These are phyloP conservation scores for Aphidius colemani DNA, from an alignment of 2,888 invertebrate species.

Conservation along the genomic window DNA sequence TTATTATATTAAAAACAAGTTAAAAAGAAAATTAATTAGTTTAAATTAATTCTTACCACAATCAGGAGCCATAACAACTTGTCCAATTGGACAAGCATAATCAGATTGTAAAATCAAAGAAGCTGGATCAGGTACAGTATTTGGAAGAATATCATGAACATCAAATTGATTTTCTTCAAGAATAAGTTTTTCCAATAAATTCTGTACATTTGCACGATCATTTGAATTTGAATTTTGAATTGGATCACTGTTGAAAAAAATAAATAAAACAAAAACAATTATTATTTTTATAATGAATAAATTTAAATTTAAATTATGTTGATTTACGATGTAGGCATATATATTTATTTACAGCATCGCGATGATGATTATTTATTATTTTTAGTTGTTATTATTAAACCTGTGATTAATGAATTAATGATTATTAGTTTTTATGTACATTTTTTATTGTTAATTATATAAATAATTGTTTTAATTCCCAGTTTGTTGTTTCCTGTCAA, in stretches of 20 bases:
- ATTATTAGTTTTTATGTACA: not conserved
- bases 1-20: not conserved
- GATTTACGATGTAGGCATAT: conserved; percentile 5
- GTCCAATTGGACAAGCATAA: conserved; percentile 90
- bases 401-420: conserved; percentile 23
- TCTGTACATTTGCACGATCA: conserved; percentile 82
- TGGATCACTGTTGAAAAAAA: conserved; percentile 74
- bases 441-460: not conserved
- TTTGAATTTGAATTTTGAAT: conserved; percentile 85
- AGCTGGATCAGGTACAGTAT: conserved; percentile 92
- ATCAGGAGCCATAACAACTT: conserved; percentile 91
- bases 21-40: not conserved
- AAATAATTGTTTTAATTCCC: too few species aligned
- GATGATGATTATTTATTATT: conserved; percentile 20
- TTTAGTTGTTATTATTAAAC: conserved; percentile 6
- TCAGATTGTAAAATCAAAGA: conserved; percentile 85
- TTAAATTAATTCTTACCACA: conserved; percentile 74
- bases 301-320: not conserved
- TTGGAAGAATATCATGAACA: conserved; percentile 89
- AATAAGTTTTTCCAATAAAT: conserved; percentile 85
- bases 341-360: conserved; percentile 25
- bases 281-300: not conserved
- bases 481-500: too few species aligned
- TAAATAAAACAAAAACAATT: not conserved
- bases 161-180: conserved; percentile 94